phyloP scores from a whole-genome alignment of 1,140 invertebrate genomes.

The Temnothorax longispinosus region DNA sequence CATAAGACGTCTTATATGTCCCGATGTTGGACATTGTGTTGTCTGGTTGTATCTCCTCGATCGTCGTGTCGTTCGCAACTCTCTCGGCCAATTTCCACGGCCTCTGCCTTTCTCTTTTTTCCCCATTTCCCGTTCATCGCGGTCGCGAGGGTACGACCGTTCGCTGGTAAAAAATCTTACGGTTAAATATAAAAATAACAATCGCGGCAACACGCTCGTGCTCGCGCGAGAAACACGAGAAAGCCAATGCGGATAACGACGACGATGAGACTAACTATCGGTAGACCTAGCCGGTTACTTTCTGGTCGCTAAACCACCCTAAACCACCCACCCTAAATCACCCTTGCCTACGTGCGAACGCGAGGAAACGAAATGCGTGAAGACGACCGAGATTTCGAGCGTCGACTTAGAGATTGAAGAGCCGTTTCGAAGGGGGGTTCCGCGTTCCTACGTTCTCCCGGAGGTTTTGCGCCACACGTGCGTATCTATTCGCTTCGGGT shows the following conservation, averaged over 20 bases:
- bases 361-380: slow-evolving; percentile 8
- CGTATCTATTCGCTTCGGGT: neutral
- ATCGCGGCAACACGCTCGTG: slow-evolving; percentile 3
- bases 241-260: neutral
- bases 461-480: neutral
- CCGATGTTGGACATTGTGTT: too few species aligned
- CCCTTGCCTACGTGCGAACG: neutral
- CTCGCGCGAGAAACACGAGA: slow-evolving; percentile 12
- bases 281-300: neutral
- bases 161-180: slow-evolving; percentile 8
- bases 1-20: too few species aligned
- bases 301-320: neutral
- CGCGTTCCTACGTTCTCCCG: neutral
- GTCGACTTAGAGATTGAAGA: neutral
- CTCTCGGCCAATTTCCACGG: neutral
- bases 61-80: neutral
- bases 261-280: neutral
- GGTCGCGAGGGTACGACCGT: neutral
- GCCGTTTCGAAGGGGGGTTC: neutral
- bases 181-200: slow-evolving; percentile 45
- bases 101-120: neutral
- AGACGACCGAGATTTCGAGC: neutral
- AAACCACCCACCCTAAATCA: neutral
- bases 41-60: neutral
- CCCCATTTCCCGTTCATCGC: neutral